Percentiles rank a stretch among this genome's conserved stretches.
phyloP scores from a whole-genome alignment of 2,888 invertebrate species.

The Agelastica alni region DNA sequence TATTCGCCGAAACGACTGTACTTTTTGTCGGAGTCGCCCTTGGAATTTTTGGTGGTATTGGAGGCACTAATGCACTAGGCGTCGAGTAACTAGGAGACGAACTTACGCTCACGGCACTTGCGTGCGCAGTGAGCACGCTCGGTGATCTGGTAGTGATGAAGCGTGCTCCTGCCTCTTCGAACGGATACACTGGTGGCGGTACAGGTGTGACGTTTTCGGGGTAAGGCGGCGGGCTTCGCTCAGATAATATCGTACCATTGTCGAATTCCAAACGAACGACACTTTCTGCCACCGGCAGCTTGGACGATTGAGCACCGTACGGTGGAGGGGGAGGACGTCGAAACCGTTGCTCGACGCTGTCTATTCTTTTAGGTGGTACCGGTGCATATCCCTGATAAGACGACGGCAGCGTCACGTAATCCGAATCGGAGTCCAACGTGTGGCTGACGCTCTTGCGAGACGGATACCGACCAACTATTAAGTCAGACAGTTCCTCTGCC shows the following conservation, averaged over 20 bases:
- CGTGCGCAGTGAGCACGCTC: constrained; percentile 76
- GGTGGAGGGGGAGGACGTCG: constrained; percentile 59
- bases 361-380: constrained; percentile 71
- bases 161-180: constrained; percentile 74
- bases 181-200: constrained; percentile 65
- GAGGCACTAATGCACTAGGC: constrained; percentile 55
- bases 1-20: constrained; percentile 64
- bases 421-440: constrained; percentile 86
- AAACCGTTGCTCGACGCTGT: constrained; percentile 60
- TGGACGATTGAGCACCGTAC: constrained; percentile 50
- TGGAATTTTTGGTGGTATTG: constrained; percentile 58
- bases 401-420: constrained; percentile 79
- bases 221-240: constrained; percentile 71
- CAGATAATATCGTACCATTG: constrained; percentile 43
- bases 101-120: constrained; percentile 68
- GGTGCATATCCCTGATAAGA: constrained; percentile 61
- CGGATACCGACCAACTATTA: constrained; percentile 83
- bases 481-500: constrained; percentile 81
- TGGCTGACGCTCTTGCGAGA: constrained; percentile 79
- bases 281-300: constrained; percentile 30
- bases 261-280: constrained; percentile 45
- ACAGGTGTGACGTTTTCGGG: constrained; percentile 58
- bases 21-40: constrained; percentile 57
- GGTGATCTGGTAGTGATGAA: constrained; percentile 78
- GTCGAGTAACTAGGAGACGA: constrained; percentile 65